Evolutionary conservation across 2,888 invertebrate species (phyloP), one percentile per base, ranked within the genome.

Genomic region (Aphidius colemani): DNA sequence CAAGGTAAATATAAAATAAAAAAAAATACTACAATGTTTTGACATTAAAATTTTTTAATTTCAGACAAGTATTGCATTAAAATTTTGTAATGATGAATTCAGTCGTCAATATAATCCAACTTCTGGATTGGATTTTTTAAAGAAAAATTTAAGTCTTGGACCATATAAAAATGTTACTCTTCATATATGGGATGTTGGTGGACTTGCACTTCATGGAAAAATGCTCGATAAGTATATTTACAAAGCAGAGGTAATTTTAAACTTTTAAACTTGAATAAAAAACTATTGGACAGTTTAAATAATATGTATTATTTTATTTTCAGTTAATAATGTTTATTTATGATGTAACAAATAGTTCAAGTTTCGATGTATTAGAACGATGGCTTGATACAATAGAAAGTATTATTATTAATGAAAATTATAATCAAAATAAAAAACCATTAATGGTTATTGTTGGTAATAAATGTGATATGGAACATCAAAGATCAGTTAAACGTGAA

Each of bases 111-210:
- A 87, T 72, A 84, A 85, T 78, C 88, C 89, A 69, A 91, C 91
- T 1, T 83, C 88, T 41, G 92, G 91, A 2, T 86, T 91, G 9
- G 91, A 92, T 76, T 91, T 92, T 81, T 89, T 88, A 75, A 84
- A 89, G 56, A 89, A 89, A 76, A 85, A 89, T 74, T 83, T 89
- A 50, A 81, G 84, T 65, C 86, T 88, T 66, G 86, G 86, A 73
- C 80, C 79, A 11, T 83, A 82, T 71, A 84, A 85, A 60, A 86
- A 88, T 73, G 88, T 91, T 56, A 88, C 90, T 40, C 80, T 94
- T 60, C 89, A 93, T 79, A 86, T 96, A 43, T 94, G 94, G 85
- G 95, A 96, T 81, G 88, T 95, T 61, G 92, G 93, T 53, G 95
- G 95, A 18, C 88, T 89, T 69, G 89, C 93, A 46, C 83, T 93